phyloP scores from a whole-genome alignment of 2,113 vertebrate genomes.

The Phalacrocorax aristotelis region DNA sequence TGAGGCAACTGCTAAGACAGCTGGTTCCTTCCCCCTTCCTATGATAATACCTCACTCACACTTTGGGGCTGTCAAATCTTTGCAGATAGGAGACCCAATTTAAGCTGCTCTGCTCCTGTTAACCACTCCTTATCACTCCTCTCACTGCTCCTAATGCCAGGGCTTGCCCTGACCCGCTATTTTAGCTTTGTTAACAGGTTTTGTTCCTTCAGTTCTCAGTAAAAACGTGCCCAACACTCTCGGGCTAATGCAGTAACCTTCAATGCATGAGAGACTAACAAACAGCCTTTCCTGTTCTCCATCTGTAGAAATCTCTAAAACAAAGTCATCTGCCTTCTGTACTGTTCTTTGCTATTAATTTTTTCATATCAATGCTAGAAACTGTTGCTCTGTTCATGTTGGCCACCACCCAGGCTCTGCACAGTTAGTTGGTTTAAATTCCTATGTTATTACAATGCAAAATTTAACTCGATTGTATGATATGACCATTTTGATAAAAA shows the following conservation, averaged over 20 bases:
- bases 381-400: background rate
- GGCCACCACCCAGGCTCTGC: background rate
- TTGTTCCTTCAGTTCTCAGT: background rate
- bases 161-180: background rate
- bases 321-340: background rate
- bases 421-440: background rate
- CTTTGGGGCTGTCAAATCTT: background rate
- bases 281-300: background rate
- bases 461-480: background rate
- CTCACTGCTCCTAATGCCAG: background rate
- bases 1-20: conserved; percentile 26
- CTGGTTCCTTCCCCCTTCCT: background rate
- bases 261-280: background rate
- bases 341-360: background rate
- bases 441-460: background rate
- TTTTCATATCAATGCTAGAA: background rate
- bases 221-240: background rate
- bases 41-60: background rate
- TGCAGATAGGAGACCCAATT: background rate
- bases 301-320: background rate
- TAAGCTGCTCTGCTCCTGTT: background rate
- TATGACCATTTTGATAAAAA: background rate
- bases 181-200: background rate
- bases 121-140: background rate
- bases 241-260: background rate